phyloP scores from a whole-genome alignment of 2,797 vertebrate species.

The Benthosema pterotum region DNA sequence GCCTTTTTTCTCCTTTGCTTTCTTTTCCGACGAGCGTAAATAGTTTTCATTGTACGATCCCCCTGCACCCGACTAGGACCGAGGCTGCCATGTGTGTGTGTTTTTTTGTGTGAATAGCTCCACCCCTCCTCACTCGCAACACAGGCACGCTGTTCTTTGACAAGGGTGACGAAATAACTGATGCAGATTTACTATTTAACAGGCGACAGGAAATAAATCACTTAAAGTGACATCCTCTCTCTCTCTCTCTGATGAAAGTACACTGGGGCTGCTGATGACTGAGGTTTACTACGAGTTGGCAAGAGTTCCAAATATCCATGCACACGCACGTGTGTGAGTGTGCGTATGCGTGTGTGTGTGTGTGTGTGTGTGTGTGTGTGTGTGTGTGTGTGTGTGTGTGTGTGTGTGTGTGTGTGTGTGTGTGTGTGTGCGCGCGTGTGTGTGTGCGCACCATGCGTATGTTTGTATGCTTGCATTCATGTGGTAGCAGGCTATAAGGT shows the following conservation, averaged over 20 bases:
- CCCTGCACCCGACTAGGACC: constrained; percentile 40
- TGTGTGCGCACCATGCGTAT: not conserved
- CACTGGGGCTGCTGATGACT: constrained; percentile 2
- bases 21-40: constrained; percentile 60
- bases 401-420: not conserved
- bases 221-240: constrained; percentile 36
- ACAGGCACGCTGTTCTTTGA: constrained; percentile 37
- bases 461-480: constrained; percentile 18
- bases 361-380: not conserved
- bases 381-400: not conserved
- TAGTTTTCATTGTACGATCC: constrained; percentile 48
- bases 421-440: constrained; percentile 2
- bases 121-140: constrained; percentile 25
- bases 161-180: constrained; percentile 44
- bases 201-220: constrained; percentile 52
- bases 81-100: constrained; percentile 63
- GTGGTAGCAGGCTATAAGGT: constrained; percentile 27
- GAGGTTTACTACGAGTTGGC: constrained; percentile 9
- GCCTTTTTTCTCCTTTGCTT: constrained; percentile 39
- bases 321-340: not conserved
- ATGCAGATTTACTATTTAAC: constrained; percentile 48
- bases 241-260: constrained; percentile 43
- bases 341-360: not conserved
- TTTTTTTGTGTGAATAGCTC: constrained; percentile 41
- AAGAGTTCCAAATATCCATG: constrained; percentile 31